These are phyloP conservation scores for Netelia fuscicornis DNA, from an alignment of 2,888 invertebrate species.

Conservation along the genomic window DNA sequence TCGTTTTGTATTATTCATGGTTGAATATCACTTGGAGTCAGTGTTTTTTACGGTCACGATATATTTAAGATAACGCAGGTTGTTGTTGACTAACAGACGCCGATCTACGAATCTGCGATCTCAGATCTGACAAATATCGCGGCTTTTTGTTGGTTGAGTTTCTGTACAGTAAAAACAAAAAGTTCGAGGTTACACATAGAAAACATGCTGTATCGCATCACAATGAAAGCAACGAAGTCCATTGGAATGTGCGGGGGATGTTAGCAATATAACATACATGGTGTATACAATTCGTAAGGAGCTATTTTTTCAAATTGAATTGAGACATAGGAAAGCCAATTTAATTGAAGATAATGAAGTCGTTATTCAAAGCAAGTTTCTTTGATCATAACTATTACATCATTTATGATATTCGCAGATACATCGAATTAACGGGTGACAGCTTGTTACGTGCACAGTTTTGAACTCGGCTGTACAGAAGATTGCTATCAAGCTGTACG, in stretches of 20 bases:
- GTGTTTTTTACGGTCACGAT: background rate
- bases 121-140: slow-evolving; percentile 1
- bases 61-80: slow-evolving; percentile 30
- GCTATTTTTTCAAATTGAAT: no score
- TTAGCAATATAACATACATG: no score
- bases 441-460: slow-evolving; percentile 3
- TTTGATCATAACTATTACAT: background rate
- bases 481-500: background rate
- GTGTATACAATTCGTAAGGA: no score
- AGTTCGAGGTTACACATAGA: background rate
- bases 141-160: slow-evolving; percentile 10
- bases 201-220: background rate
- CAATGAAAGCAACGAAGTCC: no score
- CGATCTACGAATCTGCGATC: background rate
- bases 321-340: no score
- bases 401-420: background rate
- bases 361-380: no score
- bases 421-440: background rate
- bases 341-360: no score
- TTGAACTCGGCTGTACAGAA: slow-evolving; percentile 35
- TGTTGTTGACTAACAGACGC: slow-evolving; percentile 29
- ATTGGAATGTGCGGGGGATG: no score
- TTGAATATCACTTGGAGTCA: background rate
- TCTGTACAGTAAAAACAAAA: background rate
- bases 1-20: slow-evolving; percentile 89